These are phyloP conservation scores for Chiloscyllium punctatum DNA, from an alignment of 2,797 vertebrate genomes.

Conservation along the genomic window DNA sequence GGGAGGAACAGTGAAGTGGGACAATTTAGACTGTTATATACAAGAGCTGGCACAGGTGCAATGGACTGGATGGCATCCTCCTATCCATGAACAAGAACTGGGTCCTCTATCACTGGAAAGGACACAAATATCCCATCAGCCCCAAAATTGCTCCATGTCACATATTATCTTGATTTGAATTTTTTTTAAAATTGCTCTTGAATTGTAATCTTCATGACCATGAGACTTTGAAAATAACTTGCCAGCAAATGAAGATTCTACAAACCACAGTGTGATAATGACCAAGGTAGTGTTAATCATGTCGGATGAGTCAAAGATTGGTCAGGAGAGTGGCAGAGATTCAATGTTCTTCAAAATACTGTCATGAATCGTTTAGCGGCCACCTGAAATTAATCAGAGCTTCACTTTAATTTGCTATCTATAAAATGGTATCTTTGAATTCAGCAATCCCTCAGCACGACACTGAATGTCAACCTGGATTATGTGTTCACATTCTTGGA, in stretches of 20 bases:
- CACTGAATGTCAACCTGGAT: background rate
- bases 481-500: background rate
- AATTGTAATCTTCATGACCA: background rate
- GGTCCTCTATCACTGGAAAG: background rate
- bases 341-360: too few species aligned
- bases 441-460: background rate
- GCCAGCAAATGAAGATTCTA: too few species aligned
- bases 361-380: too few species aligned
- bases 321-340: too few species aligned
- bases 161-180: background rate
- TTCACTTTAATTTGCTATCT: too few species aligned
- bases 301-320: too few species aligned
- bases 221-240: too few species aligned
- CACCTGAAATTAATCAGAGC: too few species aligned
- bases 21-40: background rate
- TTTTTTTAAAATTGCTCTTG: background rate
- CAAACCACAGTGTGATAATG: too few species aligned
- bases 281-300: too few species aligned
- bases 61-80: background rate
- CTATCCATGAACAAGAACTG: background rate
- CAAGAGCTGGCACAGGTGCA: background rate
- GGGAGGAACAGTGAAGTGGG: background rate
- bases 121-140: background rate
- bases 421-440: too few species aligned
- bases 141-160: background rate